Evolutionary conservation across 1,140 invertebrate genomes (phyloP), one percentile per base, ranked within the genome.

Genomic region (Venturia canescens): DNA sequence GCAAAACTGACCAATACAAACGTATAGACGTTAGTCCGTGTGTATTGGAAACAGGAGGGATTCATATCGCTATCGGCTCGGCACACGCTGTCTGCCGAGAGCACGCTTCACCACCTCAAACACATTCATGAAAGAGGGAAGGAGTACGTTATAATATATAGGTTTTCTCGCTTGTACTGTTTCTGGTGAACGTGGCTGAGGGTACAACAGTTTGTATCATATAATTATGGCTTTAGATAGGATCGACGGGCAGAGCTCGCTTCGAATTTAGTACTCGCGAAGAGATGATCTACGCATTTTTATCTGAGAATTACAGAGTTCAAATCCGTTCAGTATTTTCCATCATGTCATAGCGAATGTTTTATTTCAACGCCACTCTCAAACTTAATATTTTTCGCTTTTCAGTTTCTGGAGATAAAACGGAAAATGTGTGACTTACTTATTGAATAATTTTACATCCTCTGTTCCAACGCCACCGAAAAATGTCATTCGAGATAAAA

Each of bases 61-160:
- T 85, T 69, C 87, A 88, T 87, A 87, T 88, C 87, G 85, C 84
- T 90, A 90, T 90, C 87, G 87, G 80, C 84, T 86, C 86, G 87
- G 87, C 88, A 86, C 87, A 88, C 86, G 87, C 88, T 88, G 89
- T 90, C 89, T 90, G 89, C 90, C 90, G 89, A 90, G 86, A 89
- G 83, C 90, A 90, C 86, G 88, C 89, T 87, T 89, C 87, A 87
- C 86, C 89, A 89, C 88, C 89, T 90, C 89, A 89, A 90, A 89
- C 89, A 89, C 88, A 89, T 86, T 88, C 88, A 83, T 34, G 60
- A 23, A 27, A 23, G 60, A 27, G 74, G 18, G 50, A 83, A 9
- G 6, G 26, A 18, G 66, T 69, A 5, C 18, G 29, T 31, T 31
- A 69, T 69, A 57, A 31, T 69, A 31, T 34, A 34, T 69, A 69